Evolutionary conservation across 2,113 vertebrate genomes (phyloP).

Genomic region (Hyperopisus bebe): DNA sequence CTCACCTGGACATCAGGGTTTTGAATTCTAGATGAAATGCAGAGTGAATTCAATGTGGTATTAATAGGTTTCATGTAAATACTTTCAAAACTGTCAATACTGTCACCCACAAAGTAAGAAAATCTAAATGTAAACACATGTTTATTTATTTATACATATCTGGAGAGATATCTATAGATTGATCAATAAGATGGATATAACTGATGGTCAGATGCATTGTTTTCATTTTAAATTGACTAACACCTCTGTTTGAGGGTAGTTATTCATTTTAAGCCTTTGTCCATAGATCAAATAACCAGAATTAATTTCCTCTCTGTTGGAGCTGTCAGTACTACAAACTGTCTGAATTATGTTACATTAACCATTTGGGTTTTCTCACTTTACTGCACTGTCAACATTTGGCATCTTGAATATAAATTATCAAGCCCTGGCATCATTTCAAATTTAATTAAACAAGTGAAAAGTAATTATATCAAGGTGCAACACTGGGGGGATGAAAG

Average conservation of each 20-base stretch:
- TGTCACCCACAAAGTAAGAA: neutral
- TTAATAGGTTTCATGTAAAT: neutral
- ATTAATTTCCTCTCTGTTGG: constrained; percentile 66
- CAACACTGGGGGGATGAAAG: constrained; percentile 83
- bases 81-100: neutral
- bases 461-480: constrained; percentile 90
- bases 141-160: neutral
- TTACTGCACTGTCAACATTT: constrained; percentile 46
- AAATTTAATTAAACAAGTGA: constrained; percentile 94
- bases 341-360: constrained; percentile 65
- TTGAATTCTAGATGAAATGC: neutral
- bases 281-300: constrained; percentile 36
- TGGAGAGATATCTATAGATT: neutral
- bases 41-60: neutral
- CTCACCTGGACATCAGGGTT: neutral
- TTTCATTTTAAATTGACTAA: neutral
- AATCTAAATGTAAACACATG: neutral
- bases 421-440: constrained; percentile 88
- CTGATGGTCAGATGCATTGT: neutral
- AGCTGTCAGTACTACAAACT: constrained; percentile 51
- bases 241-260: neutral
- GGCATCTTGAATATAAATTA: constrained; percentile 26
- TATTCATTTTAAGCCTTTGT: neutral
- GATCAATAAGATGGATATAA: neutral
- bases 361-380: constrained; percentile 61